These are phyloP conservation scores for Rhimphoctona megacephalus DNA, from an alignment of 2,888 invertebrate species.

Conservation along the genomic window DNA sequence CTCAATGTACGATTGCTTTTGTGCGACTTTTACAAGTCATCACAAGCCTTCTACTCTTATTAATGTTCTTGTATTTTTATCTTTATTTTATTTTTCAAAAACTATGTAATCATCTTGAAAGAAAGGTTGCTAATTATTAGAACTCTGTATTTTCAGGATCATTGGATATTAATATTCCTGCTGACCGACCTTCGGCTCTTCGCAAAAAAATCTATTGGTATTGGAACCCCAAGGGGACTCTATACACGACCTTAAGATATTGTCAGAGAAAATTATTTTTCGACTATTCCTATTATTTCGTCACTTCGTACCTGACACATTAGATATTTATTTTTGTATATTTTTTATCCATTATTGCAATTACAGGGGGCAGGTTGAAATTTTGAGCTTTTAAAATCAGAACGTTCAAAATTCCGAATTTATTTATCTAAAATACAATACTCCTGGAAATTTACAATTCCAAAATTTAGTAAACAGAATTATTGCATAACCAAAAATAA, in stretches of 20 bases:
- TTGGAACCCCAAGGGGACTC: slow-evolving; percentile 1
- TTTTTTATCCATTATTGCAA: background rate
- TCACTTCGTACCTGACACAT: background rate
- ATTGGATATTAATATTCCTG: slow-evolving; percentile 12
- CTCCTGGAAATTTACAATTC: too few species aligned
- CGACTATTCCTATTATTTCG: slow-evolving; percentile 2
- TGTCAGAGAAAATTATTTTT: background rate
- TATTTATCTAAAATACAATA: too few species aligned
- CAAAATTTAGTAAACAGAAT: too few species aligned
- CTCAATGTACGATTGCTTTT: slow-evolving; percentile 9
- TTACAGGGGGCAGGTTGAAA: too few species aligned
- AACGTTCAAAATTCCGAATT: too few species aligned
- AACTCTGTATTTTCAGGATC: slow-evolving; percentile 2
- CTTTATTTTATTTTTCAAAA: background rate
- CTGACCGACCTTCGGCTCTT: slow-evolving; percentile 11
- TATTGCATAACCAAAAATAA: too few species aligned
- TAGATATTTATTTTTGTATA: background rate
- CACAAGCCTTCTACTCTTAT: background rate
- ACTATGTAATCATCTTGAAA: background rate
- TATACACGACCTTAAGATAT: slow-evolving; percentile 2
- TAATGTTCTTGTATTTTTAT: slow-evolving; percentile 10
- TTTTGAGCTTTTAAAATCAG: too few species aligned
- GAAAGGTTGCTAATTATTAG: slow-evolving; percentile 35
- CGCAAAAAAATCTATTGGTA: slow-evolving; percentile 18
- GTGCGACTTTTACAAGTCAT: background rate